Evolutionary conservation across 2,797 vertebrate genomes (phyloP), one percentile per base, ranked within the genome.

Genomic region (Cyprinodon diabolis): DNA sequence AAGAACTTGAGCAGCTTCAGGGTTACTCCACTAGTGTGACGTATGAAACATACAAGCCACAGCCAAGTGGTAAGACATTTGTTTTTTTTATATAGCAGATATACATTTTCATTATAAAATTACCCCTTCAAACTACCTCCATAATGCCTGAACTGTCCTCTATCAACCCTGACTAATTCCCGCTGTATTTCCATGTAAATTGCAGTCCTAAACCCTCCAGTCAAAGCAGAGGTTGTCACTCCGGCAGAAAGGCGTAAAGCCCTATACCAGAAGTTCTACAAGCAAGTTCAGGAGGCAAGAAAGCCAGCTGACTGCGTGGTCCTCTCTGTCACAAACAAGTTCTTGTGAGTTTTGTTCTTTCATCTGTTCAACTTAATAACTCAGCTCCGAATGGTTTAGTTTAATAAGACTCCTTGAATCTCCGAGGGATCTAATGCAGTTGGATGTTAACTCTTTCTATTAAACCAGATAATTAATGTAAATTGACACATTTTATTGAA

Each of bases 191-290:
- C 6, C 6, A 10, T 14, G 2, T 11, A 56, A 1, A 43, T 60
- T n/a, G 23, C 63, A 19, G 6, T 56, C 19, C 37, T 51, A 23
- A 43, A 70, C 9, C 55, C 66, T 5, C 4, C 74, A 86, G 85
- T 81, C 52, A 92, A 92, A 67, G 0, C 76, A 0, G 91, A 92
- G 19, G 76, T 69, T 23, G 78, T 76, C 82, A 91, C 86, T 13
- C 82, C 90, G 7, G 89, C 93, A 9, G 93, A 94, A 75, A 77
- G 85, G 66, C 92, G 91, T 78, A 92, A 94, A 80, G 81, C 91
- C 11, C 78, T 96, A 40, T 95, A 95, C 83, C 87, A 93, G 86
- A 91, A 84, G 73, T 95, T 96, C 83, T 94, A 93, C 82, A 88
- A 91, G 62, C 90, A 94, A 80, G 90, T 95, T 48, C 92, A 95